Evolutionary conservation across 2,113 vertebrate species (phyloP), one percentile per base, ranked within the genome.

Genomic region (Muntiacus muntjak): DNA sequence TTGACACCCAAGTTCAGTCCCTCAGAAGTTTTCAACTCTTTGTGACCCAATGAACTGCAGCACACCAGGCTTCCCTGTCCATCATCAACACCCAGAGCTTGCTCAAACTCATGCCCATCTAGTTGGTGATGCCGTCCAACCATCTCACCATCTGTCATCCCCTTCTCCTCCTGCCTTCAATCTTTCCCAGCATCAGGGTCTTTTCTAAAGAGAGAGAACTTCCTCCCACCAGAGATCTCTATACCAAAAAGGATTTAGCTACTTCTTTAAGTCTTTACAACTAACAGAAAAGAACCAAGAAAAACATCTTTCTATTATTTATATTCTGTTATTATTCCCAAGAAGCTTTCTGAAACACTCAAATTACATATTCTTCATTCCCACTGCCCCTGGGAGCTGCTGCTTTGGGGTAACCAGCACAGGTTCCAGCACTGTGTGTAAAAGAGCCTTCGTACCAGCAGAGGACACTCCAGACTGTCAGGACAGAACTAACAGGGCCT

Each of bases 401-500:
- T 45, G 7, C 52, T 15, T 94, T 83, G 36, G 0, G 0, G 4
- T 15, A 55, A 55, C 23, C 52, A 33, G 14, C 17, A 16, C 58
- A 19, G 11, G 43, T 25, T 13, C 30, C 11, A 19, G 17, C 2
- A 0, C 13, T 62, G 28, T 54, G 45, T 98, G 97, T 85, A 96
- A 87, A 87, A 54, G 60, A 96, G 47, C 6, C 36, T 94, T 87
- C 57, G 28, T 15, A 26, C 97, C 98, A 98, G 97, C 86, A 98
- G 97, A 97, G 98, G 97, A 96, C 97, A 54, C 97, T 93, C 64
- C 79, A 86, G 13, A 54, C 97, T 96, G 94, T 76, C 79, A 93
- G 91, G 89, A 89, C 21, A 85, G 60, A 91, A 60, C 43, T 12
- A 55, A 33, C 58, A 36, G 87, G 88, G 81, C 60, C 82, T 88